These are phyloP conservation scores for Sebastes melanostomus DNA, from an alignment of 2,797 vertebrate genomes.

Conservation along the genomic window DNA sequence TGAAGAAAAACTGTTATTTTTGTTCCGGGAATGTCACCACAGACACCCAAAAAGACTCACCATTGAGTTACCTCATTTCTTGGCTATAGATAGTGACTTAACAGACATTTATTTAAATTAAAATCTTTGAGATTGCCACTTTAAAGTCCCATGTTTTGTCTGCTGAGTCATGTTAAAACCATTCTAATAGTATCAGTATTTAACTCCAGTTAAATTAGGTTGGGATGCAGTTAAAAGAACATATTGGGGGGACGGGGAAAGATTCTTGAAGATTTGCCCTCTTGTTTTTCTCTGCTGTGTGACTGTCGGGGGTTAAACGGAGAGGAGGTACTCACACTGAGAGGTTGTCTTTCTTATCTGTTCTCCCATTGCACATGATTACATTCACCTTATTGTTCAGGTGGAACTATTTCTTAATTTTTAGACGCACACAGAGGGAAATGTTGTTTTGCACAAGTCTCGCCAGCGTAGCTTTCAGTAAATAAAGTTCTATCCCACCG, in stretches of 20 bases:
- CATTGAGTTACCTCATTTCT: too few relatives aligned
- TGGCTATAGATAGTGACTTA: too few relatives aligned
- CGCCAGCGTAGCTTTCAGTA: slow-evolving; percentile 4
- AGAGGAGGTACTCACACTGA: not conserved
- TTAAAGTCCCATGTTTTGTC: not conserved
- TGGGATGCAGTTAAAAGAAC: not conserved
- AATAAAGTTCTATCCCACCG: slow-evolving; percentile 28
- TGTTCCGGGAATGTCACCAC: too few relatives aligned
- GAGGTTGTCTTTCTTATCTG: not conserved
- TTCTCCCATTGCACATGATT: not conserved
- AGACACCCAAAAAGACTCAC: too few relatives aligned
- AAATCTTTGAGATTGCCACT: too few relatives aligned
- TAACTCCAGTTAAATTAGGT: not conserved
- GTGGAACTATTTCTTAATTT: slow-evolving; percentile 14
- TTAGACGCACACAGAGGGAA: not conserved
- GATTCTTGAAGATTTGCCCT: fast-evolving
- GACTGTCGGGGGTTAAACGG: not conserved
- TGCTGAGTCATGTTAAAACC: not conserved
- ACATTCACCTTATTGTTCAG: not conserved
- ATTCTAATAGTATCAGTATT: not conserved
- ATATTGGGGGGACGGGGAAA: not conserved
- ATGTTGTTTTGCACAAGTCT: slow-evolving; percentile 26
- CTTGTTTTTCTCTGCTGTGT: not conserved
- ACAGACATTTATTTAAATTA: too few relatives aligned
- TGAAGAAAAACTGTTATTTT: too few relatives aligned